Percentiles rank a stretch among this genome's conserved stretches.
phyloP scores from a whole-genome alignment of 2,113 vertebrate genomes.

The Poeciliopsis turrubarensis region DNA sequence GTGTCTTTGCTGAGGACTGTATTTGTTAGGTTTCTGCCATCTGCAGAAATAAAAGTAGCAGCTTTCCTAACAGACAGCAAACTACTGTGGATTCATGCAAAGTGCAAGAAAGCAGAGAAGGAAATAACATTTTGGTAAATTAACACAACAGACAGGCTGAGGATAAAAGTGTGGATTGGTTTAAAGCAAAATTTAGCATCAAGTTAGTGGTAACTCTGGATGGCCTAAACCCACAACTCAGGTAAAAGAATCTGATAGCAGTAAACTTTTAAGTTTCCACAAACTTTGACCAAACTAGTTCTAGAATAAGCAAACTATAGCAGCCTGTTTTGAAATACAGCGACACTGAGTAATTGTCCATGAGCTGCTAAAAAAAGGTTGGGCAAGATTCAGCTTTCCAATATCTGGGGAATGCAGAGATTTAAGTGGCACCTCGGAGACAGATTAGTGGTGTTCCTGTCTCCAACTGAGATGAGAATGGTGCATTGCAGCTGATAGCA shows the following conservation, averaged over 20 bases:
- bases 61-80: neutral
- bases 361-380: constrained; percentile 17
- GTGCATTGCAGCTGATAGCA: constrained; percentile 49
- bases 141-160: neutral
- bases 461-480: constrained; percentile 54
- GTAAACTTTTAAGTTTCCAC: no score
- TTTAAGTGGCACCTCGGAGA: constrained; percentile 50
- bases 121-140: neutral
- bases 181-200: no score
- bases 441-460: constrained; percentile 53
- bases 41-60: constrained; percentile 31
- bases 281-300: no score
- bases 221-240: no score
- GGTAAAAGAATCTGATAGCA: no score
- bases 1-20: constrained; percentile 44
- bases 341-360: no score
- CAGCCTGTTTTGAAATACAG: no score
- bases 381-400: constrained; percentile 19
- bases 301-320: no score
- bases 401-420: constrained; percentile 39
- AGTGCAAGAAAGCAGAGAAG: neutral
- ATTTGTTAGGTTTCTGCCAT: constrained; percentile 53
- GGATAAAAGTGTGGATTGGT: no score
- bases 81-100: neutral
- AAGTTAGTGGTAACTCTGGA: no score